Evolutionary conservation across 2,888 invertebrate species (phyloP), one percentile per base, ranked within the genome.

Genomic region (Autographa pulchrina): DNA sequence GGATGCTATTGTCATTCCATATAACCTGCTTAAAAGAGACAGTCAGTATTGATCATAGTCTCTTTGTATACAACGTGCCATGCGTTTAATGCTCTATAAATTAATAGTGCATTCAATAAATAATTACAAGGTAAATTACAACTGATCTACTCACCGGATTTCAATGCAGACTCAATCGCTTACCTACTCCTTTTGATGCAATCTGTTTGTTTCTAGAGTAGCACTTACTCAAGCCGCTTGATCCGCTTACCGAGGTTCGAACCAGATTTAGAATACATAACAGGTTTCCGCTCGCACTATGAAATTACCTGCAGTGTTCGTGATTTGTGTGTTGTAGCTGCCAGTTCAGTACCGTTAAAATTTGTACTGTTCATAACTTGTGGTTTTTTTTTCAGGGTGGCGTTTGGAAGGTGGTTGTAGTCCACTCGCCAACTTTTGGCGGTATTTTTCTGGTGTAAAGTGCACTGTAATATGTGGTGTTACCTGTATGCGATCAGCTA

Each of bases 31-130:
- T 25, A 13, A 11, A 25, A 11, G 25, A 56, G 54, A 25, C 54
- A 56, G n/a, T 48, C 54, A 56, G n/a, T 48, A 48, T 48, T 48
- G 48, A n/a, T 3, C 7, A 6, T 48, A n/a, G 48, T 48, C 48
- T 48, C 48, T 48, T n/a, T 48, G n/a, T 48, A n/a, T 48, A n/a
- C n/a, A 48, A 48, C 54, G 54, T 56, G 54, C 54, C 25, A 56
- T 20, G 54, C 54, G 11, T 56, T 4, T 56, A 56, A 25, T 25
- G 54, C 20, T 56, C 54, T 20, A 25, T 25, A 13, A 13, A 25
- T 11, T 56, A 11, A 20, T 20, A 56, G 54, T 56, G 54, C 25
- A 56, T 25, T 56, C 48, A 20, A 56, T 25, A 56, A 56, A 56
- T 56, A 13, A 56, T 56, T 56, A 56, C 20, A 18, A 56, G 25